Conservation (phyloP, 1,140 invertebrate genomes). For the Sycophaga agraensis region DNA sequence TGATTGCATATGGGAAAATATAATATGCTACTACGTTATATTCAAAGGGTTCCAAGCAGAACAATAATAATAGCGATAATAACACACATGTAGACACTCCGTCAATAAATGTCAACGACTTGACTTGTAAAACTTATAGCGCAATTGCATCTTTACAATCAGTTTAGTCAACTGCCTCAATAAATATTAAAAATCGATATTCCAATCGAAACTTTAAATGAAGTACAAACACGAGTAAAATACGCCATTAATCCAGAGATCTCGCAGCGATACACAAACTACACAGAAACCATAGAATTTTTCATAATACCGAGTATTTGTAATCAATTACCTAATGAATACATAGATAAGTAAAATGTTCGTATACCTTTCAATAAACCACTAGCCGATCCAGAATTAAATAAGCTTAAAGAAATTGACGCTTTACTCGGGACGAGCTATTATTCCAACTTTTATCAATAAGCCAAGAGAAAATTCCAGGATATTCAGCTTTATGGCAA, state of each 20-base stretch:
- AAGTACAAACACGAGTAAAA: constrained; percentile 6
- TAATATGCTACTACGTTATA: not conserved
- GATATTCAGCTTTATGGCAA: not conserved
- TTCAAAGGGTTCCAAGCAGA: not conserved
- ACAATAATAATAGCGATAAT: not conserved
- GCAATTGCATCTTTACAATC: not conserved
- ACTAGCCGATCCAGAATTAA: not conserved
- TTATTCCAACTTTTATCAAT: not conserved
- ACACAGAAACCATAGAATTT: too few species aligned
- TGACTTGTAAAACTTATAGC: not conserved
- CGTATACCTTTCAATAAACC: not conserved
- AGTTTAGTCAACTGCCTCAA: not conserved
- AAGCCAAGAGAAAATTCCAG: not conserved
- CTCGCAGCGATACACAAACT: not conserved
- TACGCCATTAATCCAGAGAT: not conserved
- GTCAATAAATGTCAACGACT: not conserved
- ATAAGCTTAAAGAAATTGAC: not conserved
- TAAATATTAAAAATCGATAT: not conserved
- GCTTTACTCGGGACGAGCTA: not conserved
- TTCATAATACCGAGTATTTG: not conserved
- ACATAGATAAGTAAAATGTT: not conserved
- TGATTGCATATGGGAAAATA: not conserved
- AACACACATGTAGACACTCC: not conserved
- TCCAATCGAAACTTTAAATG: constrained; percentile 9
- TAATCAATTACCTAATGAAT: not conserved